Evolutionary conservation across 2,888 invertebrate species (phyloP).

Genomic region (Itoplectis maculator): DNA sequence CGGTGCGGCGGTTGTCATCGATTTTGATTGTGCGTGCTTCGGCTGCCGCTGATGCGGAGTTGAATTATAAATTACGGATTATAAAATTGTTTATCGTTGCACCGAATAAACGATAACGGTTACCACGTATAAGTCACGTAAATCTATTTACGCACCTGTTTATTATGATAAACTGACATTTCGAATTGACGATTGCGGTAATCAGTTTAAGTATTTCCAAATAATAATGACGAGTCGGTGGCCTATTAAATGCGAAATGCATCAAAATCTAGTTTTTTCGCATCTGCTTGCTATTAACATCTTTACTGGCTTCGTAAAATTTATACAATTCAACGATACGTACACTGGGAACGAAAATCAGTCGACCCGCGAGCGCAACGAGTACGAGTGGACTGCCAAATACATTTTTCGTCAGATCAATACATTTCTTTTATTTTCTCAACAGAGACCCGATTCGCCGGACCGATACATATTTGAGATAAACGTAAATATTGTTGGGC

Average conservation of each 20-base stretch:
- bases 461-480: no score
- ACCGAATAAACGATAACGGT: not conserved
- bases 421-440: no score
- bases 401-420: no score
- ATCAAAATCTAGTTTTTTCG: not conserved
- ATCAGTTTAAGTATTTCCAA: not conserved
- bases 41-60: no score
- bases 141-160: not conserved
- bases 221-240: not conserved
- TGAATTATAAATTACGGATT: not conserved
- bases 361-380: no score
- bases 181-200: not conserved
- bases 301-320: not conserved
- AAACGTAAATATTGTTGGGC: no score
- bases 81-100: slow-evolving; percentile 1
- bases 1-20: not conserved
- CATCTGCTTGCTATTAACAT: not conserved
- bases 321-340: not conserved
- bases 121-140: not conserved
- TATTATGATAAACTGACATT: not conserved
- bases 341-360: no score
- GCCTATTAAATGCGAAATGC: not conserved
- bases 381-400: no score
- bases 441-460: no score
- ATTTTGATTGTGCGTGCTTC: not conserved